Base-by-base conservation (phyloP, 2,888 invertebrate genomes). In the Pardosa pseudoannulata region DNA sequence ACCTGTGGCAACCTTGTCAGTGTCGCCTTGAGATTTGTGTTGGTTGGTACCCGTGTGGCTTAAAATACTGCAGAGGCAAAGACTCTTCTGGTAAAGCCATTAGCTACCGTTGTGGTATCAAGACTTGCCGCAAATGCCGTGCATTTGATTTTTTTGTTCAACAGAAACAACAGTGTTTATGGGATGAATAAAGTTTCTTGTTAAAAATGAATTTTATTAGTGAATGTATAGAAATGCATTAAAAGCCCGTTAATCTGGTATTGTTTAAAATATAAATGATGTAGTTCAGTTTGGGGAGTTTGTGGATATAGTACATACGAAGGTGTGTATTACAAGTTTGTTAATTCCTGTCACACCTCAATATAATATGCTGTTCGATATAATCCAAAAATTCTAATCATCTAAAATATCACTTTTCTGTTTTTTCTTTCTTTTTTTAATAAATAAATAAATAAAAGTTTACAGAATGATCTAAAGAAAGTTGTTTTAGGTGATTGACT, bases 41-140 rank as follows among this genome's bases (percentile, higher is more conserved):
- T 75, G 97, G 97, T 76, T 98, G 98, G 98, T 98, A 97, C 92
- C 98, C 98, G 0, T 98, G 98, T 92, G 97, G 97, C 28, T 93
- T 98, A 64, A 98, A 98, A 91, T 98, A 97, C 92, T 98, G 98
- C 92, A 96, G 96, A 90, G 95, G 95, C 65, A 95, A 95, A 91
- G 94, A 94, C 65, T 91, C 92, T 27, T 93, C 93, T 89, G 94
- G 94, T 91, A 94, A 92, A 93, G 94, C 93, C 5, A 93, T 93
- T 89, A 94, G 93, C 75, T 98, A 97, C 93, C 94, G 98, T 75
- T 98, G 98, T 91, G 98, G 98, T 89, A 98, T 98, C 91, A 97
- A 97, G 92, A 98, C 98, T 0, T 98, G 98, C 92, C 94, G 95
- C 90, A 95, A 96, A 91, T 97, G 97, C 92, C 95, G 96, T 91